phyloP scores from a whole-genome alignment of 2,797 vertebrate species.

The Tokudaia muenninki region DNA sequence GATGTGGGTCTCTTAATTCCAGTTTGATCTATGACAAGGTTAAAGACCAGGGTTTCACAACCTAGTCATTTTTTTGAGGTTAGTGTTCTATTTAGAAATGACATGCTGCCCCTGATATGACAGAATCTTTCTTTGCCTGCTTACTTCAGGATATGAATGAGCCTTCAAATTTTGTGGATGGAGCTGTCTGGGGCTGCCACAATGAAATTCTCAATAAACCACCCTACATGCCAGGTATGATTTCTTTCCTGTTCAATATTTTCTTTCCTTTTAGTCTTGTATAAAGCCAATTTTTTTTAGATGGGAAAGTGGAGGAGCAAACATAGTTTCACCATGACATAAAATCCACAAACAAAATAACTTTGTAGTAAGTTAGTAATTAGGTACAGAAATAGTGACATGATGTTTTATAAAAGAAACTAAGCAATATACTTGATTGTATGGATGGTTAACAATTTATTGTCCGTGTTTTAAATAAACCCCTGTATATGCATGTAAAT shows the following conservation, averaged over 20 bases:
- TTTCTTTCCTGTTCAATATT: not conserved
- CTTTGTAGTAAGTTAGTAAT: not conserved
- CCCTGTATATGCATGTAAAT: fast-evolving
- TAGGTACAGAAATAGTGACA: not conserved
- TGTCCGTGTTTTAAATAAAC: not conserved
- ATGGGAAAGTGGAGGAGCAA: not conserved
- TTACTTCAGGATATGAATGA: slow-evolving; percentile 96
- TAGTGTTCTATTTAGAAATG: not conserved
- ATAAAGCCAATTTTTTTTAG: not conserved
- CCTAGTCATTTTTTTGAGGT: not conserved
- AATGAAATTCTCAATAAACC: slow-evolving; percentile 86
- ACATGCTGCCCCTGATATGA: not conserved
- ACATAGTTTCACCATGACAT: not conserved
- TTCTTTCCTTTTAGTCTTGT: not conserved
- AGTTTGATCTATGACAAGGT: not conserved
- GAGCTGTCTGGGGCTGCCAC: slow-evolving; percentile 89
- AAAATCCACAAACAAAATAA: slow-evolving; percentile 9
- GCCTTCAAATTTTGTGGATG: slow-evolving; percentile 93
- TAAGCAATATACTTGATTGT: not conserved
- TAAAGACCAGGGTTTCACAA: not conserved
- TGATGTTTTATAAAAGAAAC: not conserved
- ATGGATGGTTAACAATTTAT: not conserved
- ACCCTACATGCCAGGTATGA: slow-evolving; percentile 94
- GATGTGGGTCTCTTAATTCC: not conserved
- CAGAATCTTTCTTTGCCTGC: not conserved